Conservation (phyloP, 2,888 invertebrate species). For the Fissipunctia ypsillon region DNA sequence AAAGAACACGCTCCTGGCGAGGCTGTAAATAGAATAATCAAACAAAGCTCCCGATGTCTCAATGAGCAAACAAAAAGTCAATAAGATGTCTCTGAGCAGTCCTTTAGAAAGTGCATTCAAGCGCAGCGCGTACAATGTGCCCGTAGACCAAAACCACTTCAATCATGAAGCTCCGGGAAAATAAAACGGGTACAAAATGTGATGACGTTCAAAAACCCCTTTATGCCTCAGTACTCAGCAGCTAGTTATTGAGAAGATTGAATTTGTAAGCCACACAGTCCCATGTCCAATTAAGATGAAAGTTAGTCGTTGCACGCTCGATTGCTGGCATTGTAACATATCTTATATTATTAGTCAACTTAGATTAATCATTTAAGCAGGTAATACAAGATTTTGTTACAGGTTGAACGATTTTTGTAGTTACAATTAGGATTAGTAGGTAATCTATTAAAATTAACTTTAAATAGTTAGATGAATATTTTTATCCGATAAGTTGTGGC, state of each 20-base stretch:
- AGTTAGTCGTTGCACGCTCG: conserved; percentile 18
- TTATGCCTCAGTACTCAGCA: conserved; percentile 62
- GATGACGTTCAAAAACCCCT: conserved; percentile 65
- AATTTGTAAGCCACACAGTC: conserved; percentile 36
- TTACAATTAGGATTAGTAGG: not conserved
- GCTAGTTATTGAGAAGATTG: conserved; percentile 57
- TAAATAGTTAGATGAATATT: not conserved
- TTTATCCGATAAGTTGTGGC: not conserved
- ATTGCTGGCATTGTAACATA: conserved; percentile 17
- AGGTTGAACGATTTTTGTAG: not conserved
- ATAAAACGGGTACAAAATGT: conserved; percentile 61
- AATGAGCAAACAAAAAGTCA: conserved; percentile 80
- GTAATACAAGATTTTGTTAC: conserved; percentile 3
- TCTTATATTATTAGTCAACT: conserved; percentile 5
- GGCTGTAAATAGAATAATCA: conserved; percentile 59
- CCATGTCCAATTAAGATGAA: conserved; percentile 54
- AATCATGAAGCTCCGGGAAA: conserved; percentile 63
- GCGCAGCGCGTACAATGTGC: conserved; percentile 80
- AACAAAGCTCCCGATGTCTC: conserved; percentile 64
- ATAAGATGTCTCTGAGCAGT: conserved; percentile 67
- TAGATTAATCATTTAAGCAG: conserved; percentile 10
- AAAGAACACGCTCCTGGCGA: conserved; percentile 39
- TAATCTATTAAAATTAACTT: not conserved
- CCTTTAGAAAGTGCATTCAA: conserved; percentile 75
- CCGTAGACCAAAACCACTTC: conserved; percentile 82